These are phyloP conservation scores for Lasiommata megera DNA, from an alignment of 2,888 invertebrate species.

Conservation along the genomic window DNA sequence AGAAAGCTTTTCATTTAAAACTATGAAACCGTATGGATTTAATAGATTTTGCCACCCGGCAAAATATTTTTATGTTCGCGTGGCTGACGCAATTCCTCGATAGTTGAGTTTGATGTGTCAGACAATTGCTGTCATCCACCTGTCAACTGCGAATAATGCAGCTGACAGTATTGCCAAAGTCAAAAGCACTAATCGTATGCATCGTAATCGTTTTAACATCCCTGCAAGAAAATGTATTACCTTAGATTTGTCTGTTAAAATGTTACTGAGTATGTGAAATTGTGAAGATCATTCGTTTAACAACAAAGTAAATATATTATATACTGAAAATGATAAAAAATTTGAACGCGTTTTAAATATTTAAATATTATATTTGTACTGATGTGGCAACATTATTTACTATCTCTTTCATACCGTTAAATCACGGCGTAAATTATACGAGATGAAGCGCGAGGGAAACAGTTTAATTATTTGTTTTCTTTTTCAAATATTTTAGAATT, in stretches of 20 bases:
- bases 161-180: background rate
- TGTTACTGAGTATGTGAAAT: no score
- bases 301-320: background rate
- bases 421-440: constrained; percentile 46
- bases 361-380: background rate
- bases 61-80: constrained; percentile 52
- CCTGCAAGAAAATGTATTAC: no score
- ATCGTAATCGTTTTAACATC: no score
- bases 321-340: background rate
- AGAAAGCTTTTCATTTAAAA: constrained; percentile 69
- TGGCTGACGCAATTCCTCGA: constrained; percentile 55
- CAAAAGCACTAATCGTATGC: no score
- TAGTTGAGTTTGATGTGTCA: background rate
- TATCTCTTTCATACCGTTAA: constrained; percentile 54
- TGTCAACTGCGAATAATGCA: background rate
- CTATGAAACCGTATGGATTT: constrained; percentile 23
- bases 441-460: constrained; percentile 63
- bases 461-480: constrained; percentile 76
- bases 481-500: constrained; percentile 62
- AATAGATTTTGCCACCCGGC: constrained; percentile 59
- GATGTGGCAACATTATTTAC: constrained; percentile 48
- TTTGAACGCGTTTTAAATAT: no score
- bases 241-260: no score
- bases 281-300: background rate
- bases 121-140: background rate